A percentile compares a stretch with the other conserved stretches of the same genome.
phyloP scores from a whole-genome alignment of 35 echinoderm and acorn worm genomes.

The Heliocidaris erythrogramma region DNA sequence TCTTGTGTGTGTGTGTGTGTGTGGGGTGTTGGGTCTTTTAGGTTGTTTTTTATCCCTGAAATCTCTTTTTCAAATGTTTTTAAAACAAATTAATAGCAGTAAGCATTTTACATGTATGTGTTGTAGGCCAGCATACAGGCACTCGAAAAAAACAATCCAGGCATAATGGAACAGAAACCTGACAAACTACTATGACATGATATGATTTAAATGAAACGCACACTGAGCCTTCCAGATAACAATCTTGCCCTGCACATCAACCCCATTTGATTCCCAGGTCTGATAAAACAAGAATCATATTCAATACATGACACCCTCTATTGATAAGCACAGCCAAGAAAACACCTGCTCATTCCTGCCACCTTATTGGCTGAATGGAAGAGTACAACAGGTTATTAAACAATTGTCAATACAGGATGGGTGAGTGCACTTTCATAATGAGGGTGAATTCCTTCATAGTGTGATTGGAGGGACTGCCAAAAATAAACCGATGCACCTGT shows the following conservation, averaged over 20 bases:
- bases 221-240: too few species aligned
- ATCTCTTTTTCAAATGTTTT: too few species aligned
- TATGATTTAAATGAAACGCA: too few species aligned
- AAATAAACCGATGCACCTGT: background rate
- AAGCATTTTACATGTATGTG: too few species aligned
- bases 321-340: background rate
- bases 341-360: background rate
- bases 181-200: too few species aligned
- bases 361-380: constrained; percentile 12
- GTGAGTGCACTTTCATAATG: constrained; percentile 21
- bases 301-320: background rate
- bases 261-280: background rate
- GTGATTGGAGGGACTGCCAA: background rate
- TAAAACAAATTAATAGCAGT: too few species aligned
- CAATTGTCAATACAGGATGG: background rate
- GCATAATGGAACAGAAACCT: too few species aligned
- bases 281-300: background rate
- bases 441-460: background rate
- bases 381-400: background rate
- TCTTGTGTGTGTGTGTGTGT: too few species aligned
- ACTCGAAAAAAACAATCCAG: too few species aligned
- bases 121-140: too few species aligned
- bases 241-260: background rate
- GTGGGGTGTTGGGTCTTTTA: too few species aligned
- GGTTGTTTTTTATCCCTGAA: too few species aligned